Conservation (phyloP, 2,797 vertebrate genomes). For the Cirrhinus molitorella region DNA sequence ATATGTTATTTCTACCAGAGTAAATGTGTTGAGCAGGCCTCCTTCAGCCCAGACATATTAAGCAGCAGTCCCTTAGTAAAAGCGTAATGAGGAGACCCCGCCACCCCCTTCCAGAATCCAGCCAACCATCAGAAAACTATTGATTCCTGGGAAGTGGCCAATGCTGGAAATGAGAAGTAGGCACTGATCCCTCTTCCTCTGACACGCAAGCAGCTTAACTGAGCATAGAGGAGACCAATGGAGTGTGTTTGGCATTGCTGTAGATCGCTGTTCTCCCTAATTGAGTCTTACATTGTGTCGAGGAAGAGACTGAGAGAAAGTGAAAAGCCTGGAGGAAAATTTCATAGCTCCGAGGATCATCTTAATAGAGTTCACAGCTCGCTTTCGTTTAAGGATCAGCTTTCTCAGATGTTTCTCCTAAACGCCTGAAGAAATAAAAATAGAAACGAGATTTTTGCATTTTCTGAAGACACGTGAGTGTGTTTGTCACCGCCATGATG, state of each 20-base stretch:
- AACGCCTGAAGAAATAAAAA: not conserved
- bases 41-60: slow-evolving; percentile 6
- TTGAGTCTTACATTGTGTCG: slow-evolving; percentile 27
- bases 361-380: slow-evolving; percentile 26
- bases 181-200: slow-evolving; percentile 37
- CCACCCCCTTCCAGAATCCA: slow-evolving; percentile 1
- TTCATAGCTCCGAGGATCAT: not conserved
- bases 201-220: slow-evolving; percentile 36
- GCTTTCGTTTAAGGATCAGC: slow-evolving; percentile 13
- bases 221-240: slow-evolving; percentile 37
- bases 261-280: slow-evolving; percentile 29
- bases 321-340: not conserved
- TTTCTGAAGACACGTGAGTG: not conserved
- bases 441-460: not conserved
- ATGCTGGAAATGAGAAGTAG: slow-evolving; percentile 9
- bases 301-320: not conserved
- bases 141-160: slow-evolving; percentile 24
- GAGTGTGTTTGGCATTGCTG: slow-evolving; percentile 40
- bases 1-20: not conserved
- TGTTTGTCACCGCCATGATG: not conserved
- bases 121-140: slow-evolving; percentile 33
- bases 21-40: slow-evolving; percentile 8
- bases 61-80: not conserved
- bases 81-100: not conserved
- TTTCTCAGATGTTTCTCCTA: not conserved